Percentiles rank a stretch among this genome's conserved stretches.
These are phyloP conservation scores for Pelodiscus sinensis DNA, from an alignment of 2,113 vertebrate species.

Conservation along the genomic window DNA sequence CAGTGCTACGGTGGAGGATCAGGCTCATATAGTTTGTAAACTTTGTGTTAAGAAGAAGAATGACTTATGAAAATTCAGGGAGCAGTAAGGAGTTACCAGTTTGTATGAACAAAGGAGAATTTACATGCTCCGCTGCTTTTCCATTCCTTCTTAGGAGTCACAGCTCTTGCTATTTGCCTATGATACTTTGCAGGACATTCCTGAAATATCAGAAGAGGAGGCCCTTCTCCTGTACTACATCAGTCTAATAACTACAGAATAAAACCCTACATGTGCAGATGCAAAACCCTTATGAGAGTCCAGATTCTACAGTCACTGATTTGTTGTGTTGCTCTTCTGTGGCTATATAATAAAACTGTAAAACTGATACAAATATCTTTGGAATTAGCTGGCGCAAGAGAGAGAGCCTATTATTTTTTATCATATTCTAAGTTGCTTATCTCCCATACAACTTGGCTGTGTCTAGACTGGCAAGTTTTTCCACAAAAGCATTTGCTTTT, in stretches of 20 bases:
- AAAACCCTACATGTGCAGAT: background rate
- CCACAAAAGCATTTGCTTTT: too few species aligned
- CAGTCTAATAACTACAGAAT: background rate
- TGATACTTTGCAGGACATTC: background rate
- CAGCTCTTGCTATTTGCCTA: background rate
- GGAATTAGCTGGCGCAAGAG: fast-evolving
- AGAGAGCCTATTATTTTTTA: background rate
- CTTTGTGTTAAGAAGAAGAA: background rate
- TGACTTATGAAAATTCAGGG: fast-evolving
- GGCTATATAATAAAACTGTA: background rate
- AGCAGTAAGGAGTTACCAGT: background rate
- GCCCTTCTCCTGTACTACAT: background rate
- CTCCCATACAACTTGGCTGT: too few species aligned
- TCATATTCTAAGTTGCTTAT: background rate
- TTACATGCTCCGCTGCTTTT: background rate
- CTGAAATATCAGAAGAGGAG: background rate
- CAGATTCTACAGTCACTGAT: background rate
- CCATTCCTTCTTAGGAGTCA: background rate
- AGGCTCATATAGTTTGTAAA: background rate
- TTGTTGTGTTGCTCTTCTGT: background rate
- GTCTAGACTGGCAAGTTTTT: too few species aligned
- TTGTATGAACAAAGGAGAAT: background rate
- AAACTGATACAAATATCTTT: background rate
- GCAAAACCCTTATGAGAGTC: background rate
- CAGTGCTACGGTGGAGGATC: background rate